phyloP scores from a whole-genome alignment of 2,113 vertebrate species.

The Phylloscopus trochilus region DNA sequence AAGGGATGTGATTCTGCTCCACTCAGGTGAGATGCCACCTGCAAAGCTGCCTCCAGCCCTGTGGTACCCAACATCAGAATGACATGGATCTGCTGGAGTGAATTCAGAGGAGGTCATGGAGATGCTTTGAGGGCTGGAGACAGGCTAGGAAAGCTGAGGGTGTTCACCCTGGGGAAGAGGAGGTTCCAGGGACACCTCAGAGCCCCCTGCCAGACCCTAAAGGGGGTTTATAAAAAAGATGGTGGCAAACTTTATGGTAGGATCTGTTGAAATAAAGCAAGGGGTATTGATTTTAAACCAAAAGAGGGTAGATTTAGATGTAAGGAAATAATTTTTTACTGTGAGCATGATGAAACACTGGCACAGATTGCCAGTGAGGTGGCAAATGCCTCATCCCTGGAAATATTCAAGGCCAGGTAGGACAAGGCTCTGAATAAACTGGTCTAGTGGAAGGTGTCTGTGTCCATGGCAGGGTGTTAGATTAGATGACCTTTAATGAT shows the following conservation, averaged over 20 bases:
- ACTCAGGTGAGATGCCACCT: not conserved
- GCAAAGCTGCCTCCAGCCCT: not conserved
- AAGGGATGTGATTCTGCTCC: not conserved
- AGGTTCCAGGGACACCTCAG: not conserved
- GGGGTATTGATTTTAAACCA: not conserved
- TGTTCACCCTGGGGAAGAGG: not conserved
- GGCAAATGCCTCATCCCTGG: not conserved
- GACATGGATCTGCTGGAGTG: rapidly evolving
- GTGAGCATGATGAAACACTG: not conserved
- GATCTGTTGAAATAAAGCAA: not conserved
- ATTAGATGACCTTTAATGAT: not conserved
- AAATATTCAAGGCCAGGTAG: not conserved
- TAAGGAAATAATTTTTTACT: not conserved
- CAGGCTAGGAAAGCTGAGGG: not conserved
- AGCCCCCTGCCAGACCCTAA: not conserved
- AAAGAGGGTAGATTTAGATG: not conserved
- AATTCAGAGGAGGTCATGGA: not conserved
- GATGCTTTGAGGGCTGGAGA: not conserved
- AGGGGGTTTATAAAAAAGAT: not conserved
- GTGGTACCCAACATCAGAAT: not conserved
- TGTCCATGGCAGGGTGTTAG: not conserved
- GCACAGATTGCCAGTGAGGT: not conserved
- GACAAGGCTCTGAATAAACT: not conserved
- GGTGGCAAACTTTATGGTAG: not conserved
- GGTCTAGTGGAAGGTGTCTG: not conserved